phyloP scores from a whole-genome alignment of 2,888 invertebrate species.

The Eupelmus urozonus region DNA sequence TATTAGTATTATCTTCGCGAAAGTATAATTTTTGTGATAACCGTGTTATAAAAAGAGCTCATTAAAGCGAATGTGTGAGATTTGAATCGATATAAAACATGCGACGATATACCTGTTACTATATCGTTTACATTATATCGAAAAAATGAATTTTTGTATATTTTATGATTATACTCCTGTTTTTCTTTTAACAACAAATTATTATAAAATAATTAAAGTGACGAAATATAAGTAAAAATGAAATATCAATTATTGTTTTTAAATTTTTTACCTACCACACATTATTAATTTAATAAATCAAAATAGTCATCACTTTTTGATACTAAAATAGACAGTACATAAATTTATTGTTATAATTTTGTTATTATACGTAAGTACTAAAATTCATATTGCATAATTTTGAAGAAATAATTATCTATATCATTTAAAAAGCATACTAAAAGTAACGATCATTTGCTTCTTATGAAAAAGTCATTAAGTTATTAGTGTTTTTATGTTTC shows the following conservation, averaged over 20 bases:
- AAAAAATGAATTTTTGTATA: slow-evolving; percentile 33
- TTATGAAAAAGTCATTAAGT: too few species aligned
- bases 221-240: slow-evolving; percentile 34
- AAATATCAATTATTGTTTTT: not conserved
- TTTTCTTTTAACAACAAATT: slow-evolving; percentile 33
- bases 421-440: too few species aligned
- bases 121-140: slow-evolving; percentile 21
- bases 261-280: not conserved
- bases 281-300: too few species aligned
- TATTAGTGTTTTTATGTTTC: too few species aligned
- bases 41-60: slow-evolving; percentile 11
- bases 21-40: slow-evolving; percentile 44
- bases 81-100: slow-evolving; percentile 20
- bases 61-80: slow-evolving; percentile 10
- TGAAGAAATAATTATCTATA: too few species aligned
- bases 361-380: too few species aligned
- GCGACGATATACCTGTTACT: slow-evolving; percentile 24
- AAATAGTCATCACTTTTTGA: too few species aligned
- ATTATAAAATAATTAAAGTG: slow-evolving; percentile 47
- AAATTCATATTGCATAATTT: too few species aligned
- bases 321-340: too few species aligned
- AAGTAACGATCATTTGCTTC: too few species aligned
- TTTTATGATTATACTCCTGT: slow-evolving; percentile 35
- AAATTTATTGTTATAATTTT: too few species aligned
- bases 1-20: slow-evolving; percentile 26